These are phyloP conservation scores for Thalassaphorura encarpata DNA, from an alignment of 1,140 invertebrate genomes.

Conservation along the genomic window DNA sequence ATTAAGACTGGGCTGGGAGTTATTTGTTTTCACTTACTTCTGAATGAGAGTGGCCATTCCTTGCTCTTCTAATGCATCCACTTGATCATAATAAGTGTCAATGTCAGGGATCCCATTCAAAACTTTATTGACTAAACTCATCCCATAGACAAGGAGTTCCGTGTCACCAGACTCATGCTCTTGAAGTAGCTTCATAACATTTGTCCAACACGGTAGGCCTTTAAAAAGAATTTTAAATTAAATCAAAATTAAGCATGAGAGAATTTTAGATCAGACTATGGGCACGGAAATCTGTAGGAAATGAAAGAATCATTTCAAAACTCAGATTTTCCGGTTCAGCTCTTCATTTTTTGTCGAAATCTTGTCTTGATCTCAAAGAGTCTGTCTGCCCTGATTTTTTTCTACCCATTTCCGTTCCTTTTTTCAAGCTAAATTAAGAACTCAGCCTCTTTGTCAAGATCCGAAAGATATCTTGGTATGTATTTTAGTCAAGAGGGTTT, in stretches of 20 bases:
- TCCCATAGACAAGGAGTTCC: slow-evolving; percentile 90
- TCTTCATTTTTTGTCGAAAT: too few relatives aligned
- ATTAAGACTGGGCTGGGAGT: too few relatives aligned
- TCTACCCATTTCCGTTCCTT: too few relatives aligned
- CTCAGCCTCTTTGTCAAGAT: neutral
- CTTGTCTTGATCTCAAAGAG: too few relatives aligned
- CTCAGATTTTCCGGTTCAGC: neutral
- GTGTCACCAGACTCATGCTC: slow-evolving; percentile 92
- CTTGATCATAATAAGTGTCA: slow-evolving; percentile 96
- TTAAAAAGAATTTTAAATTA: slow-evolving; percentile 23
- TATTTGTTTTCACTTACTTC: too few relatives aligned
- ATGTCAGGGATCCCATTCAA: slow-evolving; percentile 92
- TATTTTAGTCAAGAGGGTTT: neutral
- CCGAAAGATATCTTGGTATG: neutral
- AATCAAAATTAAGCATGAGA: neutral
- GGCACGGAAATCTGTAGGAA: neutral
- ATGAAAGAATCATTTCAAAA: neutral
- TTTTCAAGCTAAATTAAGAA: neutral
- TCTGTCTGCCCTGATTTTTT: too few relatives aligned
- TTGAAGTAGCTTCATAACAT: slow-evolving; percentile 80
- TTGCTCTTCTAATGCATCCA: slow-evolving; percentile 90
- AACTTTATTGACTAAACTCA: slow-evolving; percentile 75
- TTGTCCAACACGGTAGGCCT: slow-evolving; percentile 60
- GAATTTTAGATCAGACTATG: neutral
- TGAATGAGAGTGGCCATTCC: slow-evolving; percentile 88